Evolutionary conservation across 2,113 vertebrate genomes (phyloP).

Genomic region (Tiliqua scincoides): DNA sequence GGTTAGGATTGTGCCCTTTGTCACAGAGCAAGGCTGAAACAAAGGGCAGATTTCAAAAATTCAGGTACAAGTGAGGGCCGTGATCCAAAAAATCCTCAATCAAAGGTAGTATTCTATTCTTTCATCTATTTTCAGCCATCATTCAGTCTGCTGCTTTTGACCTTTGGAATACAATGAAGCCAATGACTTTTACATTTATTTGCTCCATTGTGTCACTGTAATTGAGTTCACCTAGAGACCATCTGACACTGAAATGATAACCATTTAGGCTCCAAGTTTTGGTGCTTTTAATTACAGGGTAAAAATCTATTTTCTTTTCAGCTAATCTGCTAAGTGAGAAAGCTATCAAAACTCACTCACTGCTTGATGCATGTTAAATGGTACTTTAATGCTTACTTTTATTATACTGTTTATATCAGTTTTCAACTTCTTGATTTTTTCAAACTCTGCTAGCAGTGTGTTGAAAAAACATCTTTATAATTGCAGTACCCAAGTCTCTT

Average conservation of each 20-base stretch:
- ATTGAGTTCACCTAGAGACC: constrained; percentile 63
- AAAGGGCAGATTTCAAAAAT: constrained; percentile 60
- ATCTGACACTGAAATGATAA: constrained; percentile 60
- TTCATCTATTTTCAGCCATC: constrained; percentile 78
- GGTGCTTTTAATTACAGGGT: constrained; percentile 4
- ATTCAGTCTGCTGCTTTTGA: constrained; percentile 72
- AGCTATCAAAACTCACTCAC: neutral
- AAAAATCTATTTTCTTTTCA: constrained; percentile 27
- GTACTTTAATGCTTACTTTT: neutral
- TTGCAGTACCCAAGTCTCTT: neutral
- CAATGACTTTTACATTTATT: constrained; percentile 76
- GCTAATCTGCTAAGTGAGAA: constrained; percentile 34
- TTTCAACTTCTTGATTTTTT: constrained; percentile 10
- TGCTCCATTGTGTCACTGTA: constrained; percentile 69
- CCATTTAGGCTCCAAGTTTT: constrained; percentile 36
- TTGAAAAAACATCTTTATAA: neutral
- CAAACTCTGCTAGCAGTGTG: neutral
- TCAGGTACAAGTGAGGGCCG: constrained; percentile 66
- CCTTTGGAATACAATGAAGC: constrained; percentile 78
- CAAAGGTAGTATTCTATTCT: constrained; percentile 70
- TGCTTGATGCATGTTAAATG: neutral
- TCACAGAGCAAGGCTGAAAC: constrained; percentile 52
- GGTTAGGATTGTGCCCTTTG: too few relatives aligned
- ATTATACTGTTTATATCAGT: constrained; percentile 2
- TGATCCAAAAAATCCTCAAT: constrained; percentile 67